Evolutionary conservation across 2,113 vertebrate species (phyloP), one percentile per base, ranked within the genome.

Genomic region (Nesoenas mayeri): DNA sequence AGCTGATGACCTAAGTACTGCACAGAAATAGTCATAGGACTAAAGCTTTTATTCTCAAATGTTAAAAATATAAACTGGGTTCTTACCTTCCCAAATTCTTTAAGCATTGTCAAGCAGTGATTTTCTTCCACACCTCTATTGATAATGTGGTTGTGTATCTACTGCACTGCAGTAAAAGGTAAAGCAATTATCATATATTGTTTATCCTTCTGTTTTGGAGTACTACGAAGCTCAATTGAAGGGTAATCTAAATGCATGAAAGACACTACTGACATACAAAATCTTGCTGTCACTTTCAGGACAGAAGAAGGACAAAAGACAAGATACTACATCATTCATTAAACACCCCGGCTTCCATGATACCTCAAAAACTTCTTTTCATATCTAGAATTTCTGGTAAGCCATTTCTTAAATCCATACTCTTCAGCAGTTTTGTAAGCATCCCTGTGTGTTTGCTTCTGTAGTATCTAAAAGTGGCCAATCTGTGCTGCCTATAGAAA

Each of bases 241-340:
- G 47, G 51, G 60, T 88, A 94, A 96, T 88, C 88, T 94, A 96
- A 93, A 94, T 96, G 93, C 93, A 93, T 94, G 78, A 88, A 94
- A 91, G 78, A 69, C 82, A 75, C 58, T 79, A 73, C 67, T 62
- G 70, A 91, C 82, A 69, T 32, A 82, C 50, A 85, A 73, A 93
- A 88, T 54, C 62, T 85, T 32, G 54, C 54, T 88, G 16, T 47
- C 75, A 40, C 81, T 92, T 92, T 88, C 71, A 82, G 74, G 89
- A 73, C 84, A 85, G 93, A 57, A 80, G 79, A 53, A 95, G 83
- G 83, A 84, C 78, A 89, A 74, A 96, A 91, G 58, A 25, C 40
- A 92, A 69, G 73, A 36, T 11, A 44, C 32, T n/a, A 44, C 42
- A 69, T 61, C 2, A 61, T 75, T 88, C 88, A 29, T 72, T 88